Evolutionary conservation across 1,140 invertebrate species (phyloP).

Genomic region (Hydropsyche tenuis): DNA sequence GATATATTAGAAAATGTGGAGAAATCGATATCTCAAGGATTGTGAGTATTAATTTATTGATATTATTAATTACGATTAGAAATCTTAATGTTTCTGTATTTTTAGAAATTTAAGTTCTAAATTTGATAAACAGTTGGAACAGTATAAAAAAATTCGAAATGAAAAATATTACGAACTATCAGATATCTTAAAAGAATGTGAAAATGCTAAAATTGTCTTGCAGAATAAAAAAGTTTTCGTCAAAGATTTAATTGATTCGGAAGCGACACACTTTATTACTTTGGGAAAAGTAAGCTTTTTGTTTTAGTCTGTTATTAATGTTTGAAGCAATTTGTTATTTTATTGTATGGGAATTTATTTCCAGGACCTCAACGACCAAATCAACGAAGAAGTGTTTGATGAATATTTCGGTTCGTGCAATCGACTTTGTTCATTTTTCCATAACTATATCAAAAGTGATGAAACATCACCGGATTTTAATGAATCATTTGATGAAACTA

Average conservation of each 20-base stretch:
- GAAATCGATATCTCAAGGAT: background rate
- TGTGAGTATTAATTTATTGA: background rate
- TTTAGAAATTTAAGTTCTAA: conserved; percentile 4
- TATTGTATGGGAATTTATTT: background rate
- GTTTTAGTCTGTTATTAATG: background rate
- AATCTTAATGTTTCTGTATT: background rate
- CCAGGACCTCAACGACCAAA: background rate
- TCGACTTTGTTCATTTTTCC: background rate
- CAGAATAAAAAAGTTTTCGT: background rate
- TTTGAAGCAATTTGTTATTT: background rate
- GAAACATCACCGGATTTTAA: background rate
- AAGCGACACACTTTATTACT: background rate
- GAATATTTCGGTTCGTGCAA: conserved; percentile 15
- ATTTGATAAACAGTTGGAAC: conserved; percentile 22
- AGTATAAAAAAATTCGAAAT: background rate
- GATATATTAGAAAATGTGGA: background rate
- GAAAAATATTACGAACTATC: conserved; percentile 11
- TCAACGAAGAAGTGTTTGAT: conserved; percentile 8
- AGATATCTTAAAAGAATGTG: background rate
- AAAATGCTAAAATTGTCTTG: background rate
- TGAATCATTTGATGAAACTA: background rate
- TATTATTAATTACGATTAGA: background rate
- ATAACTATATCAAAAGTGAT: background rate
- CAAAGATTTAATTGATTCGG: background rate
- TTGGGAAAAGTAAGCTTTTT: background rate